These are phyloP conservation scores for Muntiacus muntjak DNA, from an alignment of 2,113 vertebrate genomes.

Conservation along the genomic window DNA sequence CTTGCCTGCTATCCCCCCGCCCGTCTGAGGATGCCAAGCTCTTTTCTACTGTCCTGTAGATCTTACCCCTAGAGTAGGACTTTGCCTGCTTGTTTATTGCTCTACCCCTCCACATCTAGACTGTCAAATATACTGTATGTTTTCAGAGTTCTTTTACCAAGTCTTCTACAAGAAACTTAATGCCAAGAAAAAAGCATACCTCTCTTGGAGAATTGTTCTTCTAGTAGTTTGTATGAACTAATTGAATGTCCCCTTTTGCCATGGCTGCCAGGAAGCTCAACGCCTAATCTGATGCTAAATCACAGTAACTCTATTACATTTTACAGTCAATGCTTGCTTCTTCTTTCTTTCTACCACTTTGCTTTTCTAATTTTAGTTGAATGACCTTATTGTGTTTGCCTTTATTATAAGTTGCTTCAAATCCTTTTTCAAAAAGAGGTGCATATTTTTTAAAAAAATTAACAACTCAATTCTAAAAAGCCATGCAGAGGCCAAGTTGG, in stretches of 20 bases:
- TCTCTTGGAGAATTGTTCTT: neutral
- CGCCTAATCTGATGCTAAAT: neutral
- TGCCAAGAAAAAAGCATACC: neutral
- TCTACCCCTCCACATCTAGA: neutral
- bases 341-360: constrained; percentile 24
- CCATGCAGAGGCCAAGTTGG: constrained; percentile 25
- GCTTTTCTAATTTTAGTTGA: constrained; percentile 58
- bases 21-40: neutral
- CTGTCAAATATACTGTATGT: neutral
- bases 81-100: neutral
- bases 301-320: neutral
- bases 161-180: neutral
- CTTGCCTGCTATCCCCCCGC: neutral
- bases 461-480: constrained; percentile 64
- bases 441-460: neutral
- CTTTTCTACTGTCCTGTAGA: neutral
- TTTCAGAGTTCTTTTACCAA: neutral
- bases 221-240: neutral
- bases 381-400: constrained; percentile 40
- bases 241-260: neutral
- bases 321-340: neutral
- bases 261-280: constrained; percentile 62
- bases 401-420: constrained; percentile 51
- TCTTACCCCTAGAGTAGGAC: neutral
- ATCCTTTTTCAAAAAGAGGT: constrained; percentile 66